Base-by-base conservation (phyloP, 2,797 vertebrate genomes). In the Borostomias antarcticus region DNA sequence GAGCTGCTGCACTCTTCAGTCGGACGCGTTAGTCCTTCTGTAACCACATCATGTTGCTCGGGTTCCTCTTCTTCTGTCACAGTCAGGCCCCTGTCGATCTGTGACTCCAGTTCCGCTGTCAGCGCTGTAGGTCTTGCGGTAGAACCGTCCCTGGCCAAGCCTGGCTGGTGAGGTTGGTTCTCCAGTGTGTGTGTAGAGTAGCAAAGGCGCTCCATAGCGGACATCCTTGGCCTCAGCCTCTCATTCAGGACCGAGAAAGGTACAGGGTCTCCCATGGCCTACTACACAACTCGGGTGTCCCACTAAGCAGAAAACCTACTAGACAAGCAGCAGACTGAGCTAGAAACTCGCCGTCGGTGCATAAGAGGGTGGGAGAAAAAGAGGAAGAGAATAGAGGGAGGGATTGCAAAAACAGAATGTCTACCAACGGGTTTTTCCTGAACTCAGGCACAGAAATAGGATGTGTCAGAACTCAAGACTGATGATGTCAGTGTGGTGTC, bases 391-490 rank as follows among this genome's bases (percentile, higher is more conserved):
- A 33, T 21, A 58, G 60, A 19, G 33, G 58, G 21, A 26, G 59
- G 47, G 50, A 66, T 67, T 37, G 70, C 7, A 52, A 62, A 54
- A 45, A 37, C 5, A 71, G 77, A 90, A 91, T 89, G 89, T 66
- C 25, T 15, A 53, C 75, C 35, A 71, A 89, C 92, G 64, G 0
- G 92, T 87, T 90, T 78, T 86, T 88, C 92, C 85, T 82, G 89
- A 80, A 57, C 9, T 59, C 7, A 45, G 17, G 4, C 23, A 40
- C 54, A 69, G 21, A 70, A 69, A 61, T 47, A 58, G 51, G 43
- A 69, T n/a, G 58, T 75, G 73, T 66, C 51, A 65, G 70, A 1
- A 4, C 64, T 69, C 75, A 76, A 64, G 54, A 57, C 54, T 60
- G 26, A 66, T 84, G 82, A 80, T 66, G 81, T 85, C 83, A 0